A percentile compares a stretch with the other conserved stretches of the same genome.
Conservation (phyloP, 2,888 invertebrate species). For the Lepidochrysops patricia region DNA sequence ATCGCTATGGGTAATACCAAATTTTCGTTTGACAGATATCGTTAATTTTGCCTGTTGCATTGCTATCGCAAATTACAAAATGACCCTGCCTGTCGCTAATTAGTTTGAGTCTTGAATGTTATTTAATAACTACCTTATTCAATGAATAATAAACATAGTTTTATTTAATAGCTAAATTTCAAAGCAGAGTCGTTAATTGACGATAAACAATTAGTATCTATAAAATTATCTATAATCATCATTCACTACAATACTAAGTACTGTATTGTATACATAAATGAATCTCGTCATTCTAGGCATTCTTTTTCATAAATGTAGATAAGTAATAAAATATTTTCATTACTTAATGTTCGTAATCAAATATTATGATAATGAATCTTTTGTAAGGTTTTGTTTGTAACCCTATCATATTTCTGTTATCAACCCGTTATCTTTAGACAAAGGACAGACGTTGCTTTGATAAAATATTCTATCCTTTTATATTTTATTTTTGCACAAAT, state of each 20-base stretch:
- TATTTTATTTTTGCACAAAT: background rate
- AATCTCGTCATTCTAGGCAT: too few relatives aligned
- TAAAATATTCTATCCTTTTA: background rate
- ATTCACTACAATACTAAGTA: too few relatives aligned
- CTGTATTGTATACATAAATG: too few relatives aligned
- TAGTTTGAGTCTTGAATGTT: background rate
- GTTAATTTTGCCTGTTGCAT: too few relatives aligned
- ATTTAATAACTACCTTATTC: background rate
- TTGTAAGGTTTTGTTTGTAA: background rate
- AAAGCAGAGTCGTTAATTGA: background rate
- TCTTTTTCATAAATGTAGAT: too few relatives aligned
- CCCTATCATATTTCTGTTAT: slow-evolving; percentile 1
- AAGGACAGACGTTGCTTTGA: slow-evolving; percentile 4
- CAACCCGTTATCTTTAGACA: background rate
- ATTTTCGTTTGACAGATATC: too few relatives aligned
- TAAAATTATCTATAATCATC: too few relatives aligned
- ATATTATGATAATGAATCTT: background rate
- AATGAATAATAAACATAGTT: background rate
- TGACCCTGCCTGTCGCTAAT: too few relatives aligned
- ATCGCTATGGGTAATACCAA: too few relatives aligned
- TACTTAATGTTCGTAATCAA: background rate
- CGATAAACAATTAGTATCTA: background rate
- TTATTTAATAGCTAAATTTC: background rate
- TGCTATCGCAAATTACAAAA: too few relatives aligned
- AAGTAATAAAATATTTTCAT: background rate